Evolutionary conservation across 2,797 vertebrate genomes (phyloP).

Genomic region (Chelmon rostratus): DNA sequence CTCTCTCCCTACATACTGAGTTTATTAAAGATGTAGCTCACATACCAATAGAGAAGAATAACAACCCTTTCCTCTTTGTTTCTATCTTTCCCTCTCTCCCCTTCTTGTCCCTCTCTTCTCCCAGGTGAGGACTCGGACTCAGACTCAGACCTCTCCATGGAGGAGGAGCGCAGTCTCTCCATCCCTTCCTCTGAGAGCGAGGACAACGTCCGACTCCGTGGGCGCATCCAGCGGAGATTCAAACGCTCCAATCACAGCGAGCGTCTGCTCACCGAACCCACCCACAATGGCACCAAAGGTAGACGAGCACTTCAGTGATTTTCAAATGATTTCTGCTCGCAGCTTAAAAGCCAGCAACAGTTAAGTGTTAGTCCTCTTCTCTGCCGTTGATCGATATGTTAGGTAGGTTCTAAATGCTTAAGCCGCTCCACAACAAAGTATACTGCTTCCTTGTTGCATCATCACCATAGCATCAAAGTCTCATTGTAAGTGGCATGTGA

Average conservation of each 20-base stretch:
- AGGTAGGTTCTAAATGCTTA: too few relatives aligned
- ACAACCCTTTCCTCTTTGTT: background rate
- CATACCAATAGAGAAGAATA: background rate
- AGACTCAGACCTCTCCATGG: slow-evolving; percentile 96
- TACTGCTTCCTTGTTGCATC: too few relatives aligned
- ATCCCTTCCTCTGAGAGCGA: slow-evolving; percentile 98
- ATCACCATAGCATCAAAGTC: too few relatives aligned
- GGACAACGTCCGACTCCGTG: slow-evolving; percentile 94
- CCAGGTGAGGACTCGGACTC: slow-evolving; percentile 96
- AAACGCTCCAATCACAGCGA: slow-evolving; percentile 93
- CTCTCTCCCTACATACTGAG: background rate
- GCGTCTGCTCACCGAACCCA: slow-evolving; percentile 92
- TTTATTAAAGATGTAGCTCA: background rate
- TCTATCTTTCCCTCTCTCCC: background rate
- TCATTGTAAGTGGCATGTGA: too few relatives aligned
- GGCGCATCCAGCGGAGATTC: slow-evolving; percentile 94
- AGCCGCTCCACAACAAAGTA: too few relatives aligned
- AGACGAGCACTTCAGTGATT: background rate
- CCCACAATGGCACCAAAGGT: slow-evolving; percentile 94
- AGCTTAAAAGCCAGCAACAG: background rate
- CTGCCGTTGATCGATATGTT: too few relatives aligned
- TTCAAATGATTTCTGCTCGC: background rate
- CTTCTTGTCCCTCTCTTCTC: background rate
- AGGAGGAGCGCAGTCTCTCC: slow-evolving; percentile 96
- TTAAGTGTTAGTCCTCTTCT: too few relatives aligned